Conservation (phyloP, 2,888 invertebrate species). For the Deilephila elpenor region DNA sequence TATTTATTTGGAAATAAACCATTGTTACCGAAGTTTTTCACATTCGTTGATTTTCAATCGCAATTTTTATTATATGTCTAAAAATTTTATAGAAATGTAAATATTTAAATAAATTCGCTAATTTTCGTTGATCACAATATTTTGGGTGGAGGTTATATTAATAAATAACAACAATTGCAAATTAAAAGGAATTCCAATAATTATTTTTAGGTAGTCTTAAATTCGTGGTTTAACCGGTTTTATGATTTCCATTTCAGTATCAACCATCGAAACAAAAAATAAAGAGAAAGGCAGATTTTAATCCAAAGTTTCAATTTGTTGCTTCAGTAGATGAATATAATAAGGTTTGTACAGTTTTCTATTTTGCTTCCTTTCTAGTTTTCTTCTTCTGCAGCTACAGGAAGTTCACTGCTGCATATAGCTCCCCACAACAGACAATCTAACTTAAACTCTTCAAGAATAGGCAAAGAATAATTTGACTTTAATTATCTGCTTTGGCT, state of each 20-base stretch:
- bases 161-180: too few relatives aligned
- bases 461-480: too few relatives aligned
- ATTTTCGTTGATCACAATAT: too few relatives aligned
- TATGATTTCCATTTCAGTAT: slow-evolving; percentile 83
- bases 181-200: not conserved
- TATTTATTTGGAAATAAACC: slow-evolving; percentile 8
- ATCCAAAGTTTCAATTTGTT: slow-evolving; percentile 92
- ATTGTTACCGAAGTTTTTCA: not conserved
- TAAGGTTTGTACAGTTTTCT: slow-evolving; percentile 61
- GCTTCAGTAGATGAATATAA: slow-evolving; percentile 91
- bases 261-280: slow-evolving; percentile 92
- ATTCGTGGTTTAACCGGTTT: slow-evolving; percentile 24
- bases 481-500: too few relatives aligned
- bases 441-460: too few relatives aligned
- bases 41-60: not conserved
- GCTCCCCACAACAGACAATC: too few relatives aligned
- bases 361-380: not conserved
- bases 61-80: slow-evolving; percentile 5
- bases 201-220: slow-evolving; percentile 30
- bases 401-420: too few relatives aligned
- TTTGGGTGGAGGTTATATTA: too few relatives aligned
- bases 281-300: slow-evolving; percentile 89
- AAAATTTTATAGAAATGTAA: too few relatives aligned
- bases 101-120: too few relatives aligned
- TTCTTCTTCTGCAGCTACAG: too few relatives aligned